Evolutionary conservation across 2,113 vertebrate genomes (phyloP).

Genomic region (Pyrgilauda ruficollis): DNA sequence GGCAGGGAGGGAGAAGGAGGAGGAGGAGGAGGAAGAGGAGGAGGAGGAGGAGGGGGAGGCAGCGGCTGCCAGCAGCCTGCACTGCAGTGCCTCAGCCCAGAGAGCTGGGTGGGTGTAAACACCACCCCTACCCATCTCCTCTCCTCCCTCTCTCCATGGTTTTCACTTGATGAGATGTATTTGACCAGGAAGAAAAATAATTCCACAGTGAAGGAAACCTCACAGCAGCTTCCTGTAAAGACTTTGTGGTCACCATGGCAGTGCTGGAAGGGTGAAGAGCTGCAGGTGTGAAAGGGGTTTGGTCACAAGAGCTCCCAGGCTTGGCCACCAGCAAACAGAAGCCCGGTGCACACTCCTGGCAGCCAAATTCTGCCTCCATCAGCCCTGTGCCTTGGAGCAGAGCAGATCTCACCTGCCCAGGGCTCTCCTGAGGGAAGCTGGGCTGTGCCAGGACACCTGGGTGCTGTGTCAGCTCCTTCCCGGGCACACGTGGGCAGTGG

Average conservation of each 20-base stretch:
- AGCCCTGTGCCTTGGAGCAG: fast-evolving
- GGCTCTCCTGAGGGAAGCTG: background rate
- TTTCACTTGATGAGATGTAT: background rate
- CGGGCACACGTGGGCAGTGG: fast-evolving
- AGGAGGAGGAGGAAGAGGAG: background rate
- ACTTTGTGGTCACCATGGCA: background rate
- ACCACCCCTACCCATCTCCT: background rate
- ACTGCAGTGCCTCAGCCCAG: background rate
- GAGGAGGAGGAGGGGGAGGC: background rate
- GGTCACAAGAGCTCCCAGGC: background rate
- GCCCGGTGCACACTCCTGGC: background rate
- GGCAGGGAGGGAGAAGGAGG: background rate
- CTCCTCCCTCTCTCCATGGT: background rate
- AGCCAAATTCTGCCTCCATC: background rate
- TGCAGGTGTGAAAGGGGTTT: background rate
- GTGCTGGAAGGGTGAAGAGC: background rate
- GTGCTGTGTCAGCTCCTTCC: background rate
- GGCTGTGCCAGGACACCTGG: background rate
- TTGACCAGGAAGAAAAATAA: constrained; percentile 34
- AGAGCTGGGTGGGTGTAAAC: background rate
- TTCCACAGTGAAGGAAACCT: background rate
- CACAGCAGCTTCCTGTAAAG: background rate
- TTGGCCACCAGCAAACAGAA: background rate
- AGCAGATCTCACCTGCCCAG: background rate
- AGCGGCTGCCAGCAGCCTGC: background rate